Evolutionary conservation across 2,113 vertebrate species (phyloP), one percentile per base, ranked within the genome.

Genomic region (Pedetes capensis): DNA sequence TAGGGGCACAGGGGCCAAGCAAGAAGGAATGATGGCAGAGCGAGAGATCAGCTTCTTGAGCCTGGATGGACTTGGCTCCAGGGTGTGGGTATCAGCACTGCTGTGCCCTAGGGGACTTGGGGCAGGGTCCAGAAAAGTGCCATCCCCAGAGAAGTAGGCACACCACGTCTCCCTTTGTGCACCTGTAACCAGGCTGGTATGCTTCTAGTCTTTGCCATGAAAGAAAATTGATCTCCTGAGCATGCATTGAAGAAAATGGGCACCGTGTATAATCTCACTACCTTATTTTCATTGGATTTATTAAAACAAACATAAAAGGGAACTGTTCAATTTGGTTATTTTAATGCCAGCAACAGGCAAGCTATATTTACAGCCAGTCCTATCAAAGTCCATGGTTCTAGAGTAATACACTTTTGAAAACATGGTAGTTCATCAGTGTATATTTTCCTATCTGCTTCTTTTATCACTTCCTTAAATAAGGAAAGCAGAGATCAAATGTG

Each of bases 391-490:
- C 44, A 80, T 3, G 72, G 5, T 44, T 93, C 75, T 74, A 61
- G 64, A 88, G 84, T 96, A 92, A 53, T 8, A 71, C 14, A 13
- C 20, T 95, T 96, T 76, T 87, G 34, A 42, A 69, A 86, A 92
- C 1, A 89, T 0, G 32, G 34, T 80, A 74, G 87, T 25, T 69
- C 64, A 37, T 8, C 34, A 78, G 51, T 55, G 13, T 42, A 13
- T 25, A 6, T 53, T 68, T 47, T 51, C n/a, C 4, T 34, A 23
- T 37, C 59, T 47, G 57, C 42, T 79, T 94, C 95, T 97, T 95
- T 96, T 55, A 83, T 94, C 72, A 94, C 34, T 79, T 94, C 51
- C 74, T 69, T 89, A 94, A 97, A 79, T 20, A 93, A 86, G 11
- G 16, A 1, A 25, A 94, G 79, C 22, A 87, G 93, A 84, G 20